Base-by-base conservation (phyloP, 1,140 invertebrate genomes). In the Drosophila persimilis region DNA sequence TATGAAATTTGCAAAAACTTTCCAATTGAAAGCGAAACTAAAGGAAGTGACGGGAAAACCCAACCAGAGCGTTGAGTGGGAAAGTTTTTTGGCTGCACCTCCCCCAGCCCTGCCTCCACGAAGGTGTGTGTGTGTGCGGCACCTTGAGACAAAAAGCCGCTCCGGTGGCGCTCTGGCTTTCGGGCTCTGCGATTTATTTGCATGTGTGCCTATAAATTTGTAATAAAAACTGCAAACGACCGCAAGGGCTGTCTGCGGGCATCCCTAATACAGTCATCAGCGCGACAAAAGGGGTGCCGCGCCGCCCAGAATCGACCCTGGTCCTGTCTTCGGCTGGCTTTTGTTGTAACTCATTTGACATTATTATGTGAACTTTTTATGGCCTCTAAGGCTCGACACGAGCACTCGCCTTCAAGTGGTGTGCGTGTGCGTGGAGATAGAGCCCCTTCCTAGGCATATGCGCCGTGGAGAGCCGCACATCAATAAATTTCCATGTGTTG, bases 181-280 rank as follows among this genome's bases (percentile, higher is more conserved):
- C 31, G 20, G 52, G 59, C 51, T 52, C 56, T 46, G 74, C 89
- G 83, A 90, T 90, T 90, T 90, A 89, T 90, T 84, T 78, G 73
- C 83, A 88, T 89, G 80, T 77, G 84, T 77, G 88, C 83, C 89
- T 90, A 90, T 90, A 90, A 90, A 90, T 90, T 89, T 74, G 88
- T 84, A 88, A 90, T 90, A 90, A 90, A 90, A 90, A 88, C 73
- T 73, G 81, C 64, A 83, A 88, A 80, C 83, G 84, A 88, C 83
- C 84, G 50, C 72, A 79, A 73, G 62, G 78, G 69, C 74, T 72
- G 24, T 4, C 24, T 26, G 24, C 24, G 0, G 74, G 47, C 80
- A 77, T 62, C 77, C 64, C 65, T 88, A 88, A 86, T 88, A 86
- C 70, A 86, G 74, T 88, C 81, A 81, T 86, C 83, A 71, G 45